phyloP scores from a whole-genome alignment of 2,113 vertebrate species.

The Ageneiosus marmoratus region DNA sequence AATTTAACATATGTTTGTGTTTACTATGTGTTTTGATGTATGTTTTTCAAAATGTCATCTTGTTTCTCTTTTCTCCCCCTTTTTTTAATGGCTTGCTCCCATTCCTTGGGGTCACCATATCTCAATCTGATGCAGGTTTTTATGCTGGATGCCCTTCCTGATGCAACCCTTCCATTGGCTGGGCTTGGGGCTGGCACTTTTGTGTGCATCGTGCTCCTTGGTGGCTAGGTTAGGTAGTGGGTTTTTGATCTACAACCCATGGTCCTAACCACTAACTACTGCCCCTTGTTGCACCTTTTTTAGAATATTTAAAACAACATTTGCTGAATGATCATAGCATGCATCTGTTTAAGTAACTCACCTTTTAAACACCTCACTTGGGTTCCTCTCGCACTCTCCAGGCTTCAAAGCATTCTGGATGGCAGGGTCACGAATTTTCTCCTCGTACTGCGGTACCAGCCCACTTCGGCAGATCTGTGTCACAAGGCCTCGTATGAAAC shows the following conservation, averaged over 20 bases:
- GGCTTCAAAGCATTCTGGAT: constrained; percentile 84
- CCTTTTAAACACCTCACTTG: constrained; percentile 96
- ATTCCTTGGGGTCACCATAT: no score
- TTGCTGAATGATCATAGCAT: neutral
- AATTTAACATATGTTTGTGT: neutral
- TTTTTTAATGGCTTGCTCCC: no score
- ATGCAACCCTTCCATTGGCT: no score
- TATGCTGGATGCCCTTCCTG: no score
- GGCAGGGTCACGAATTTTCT: constrained; percentile 87
- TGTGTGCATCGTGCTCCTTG: no score
- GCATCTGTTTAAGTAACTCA: constrained; percentile 66
- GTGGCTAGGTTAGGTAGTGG: no score
- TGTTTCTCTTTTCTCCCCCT: no score
- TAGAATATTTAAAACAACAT: neutral
- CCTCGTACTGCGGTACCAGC: constrained; percentile 86
- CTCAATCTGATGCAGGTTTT: no score
- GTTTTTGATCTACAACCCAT: no score
- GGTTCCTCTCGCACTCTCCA: constrained; percentile 93
- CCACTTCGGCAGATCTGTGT: constrained; percentile 84
- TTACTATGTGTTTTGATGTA: neutral
- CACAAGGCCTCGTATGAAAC: constrained; percentile 85
- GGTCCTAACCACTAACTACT: no score
- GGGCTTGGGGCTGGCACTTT: no score
- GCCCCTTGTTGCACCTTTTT: neutral
- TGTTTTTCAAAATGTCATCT: neutral